Conservation (phyloP, 2,113 vertebrate genomes). For the Rostratula benghalensis region DNA sequence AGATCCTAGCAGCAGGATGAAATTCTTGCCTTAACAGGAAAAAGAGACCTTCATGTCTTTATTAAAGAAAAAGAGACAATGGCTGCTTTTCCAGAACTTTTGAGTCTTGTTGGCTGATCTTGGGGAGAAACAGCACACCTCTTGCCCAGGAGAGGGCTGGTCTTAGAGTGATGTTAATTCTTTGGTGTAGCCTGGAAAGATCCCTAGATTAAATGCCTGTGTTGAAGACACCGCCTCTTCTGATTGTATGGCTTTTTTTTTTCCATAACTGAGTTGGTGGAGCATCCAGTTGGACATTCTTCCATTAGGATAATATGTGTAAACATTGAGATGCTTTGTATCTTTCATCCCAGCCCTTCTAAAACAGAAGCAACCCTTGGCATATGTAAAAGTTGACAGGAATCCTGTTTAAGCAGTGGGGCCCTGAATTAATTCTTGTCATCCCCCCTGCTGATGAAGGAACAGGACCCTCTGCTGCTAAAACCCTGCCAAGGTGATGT, state of each 20-base stretch:
- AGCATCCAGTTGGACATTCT: not conserved
- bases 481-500: not conserved
- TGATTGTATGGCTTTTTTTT: rapidly evolving
- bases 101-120: rapidly evolving
- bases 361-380: not conserved
- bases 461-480: conserved; percentile 9
- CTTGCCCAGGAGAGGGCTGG: not conserved
- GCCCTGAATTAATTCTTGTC: not conserved
- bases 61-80: conserved; percentile 52
- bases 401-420: not conserved
- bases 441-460: not conserved
- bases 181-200: not conserved
- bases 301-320: rapidly evolving
- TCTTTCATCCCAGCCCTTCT: not conserved
- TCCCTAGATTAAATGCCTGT: not conserved
- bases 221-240: not conserved
- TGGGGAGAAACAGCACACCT: not conserved
- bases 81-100: not conserved
- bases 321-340: rapidly evolving
- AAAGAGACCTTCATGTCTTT: not conserved
- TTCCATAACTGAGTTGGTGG: not conserved
- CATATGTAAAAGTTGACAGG: not conserved
- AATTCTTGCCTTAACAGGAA: conserved; percentile 38
- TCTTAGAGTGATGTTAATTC: not conserved
- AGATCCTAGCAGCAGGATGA: not conserved